These are phyloP conservation scores for Emys orbicularis DNA, from an alignment of 2,797 vertebrate genomes.

Conservation along the genomic window DNA sequence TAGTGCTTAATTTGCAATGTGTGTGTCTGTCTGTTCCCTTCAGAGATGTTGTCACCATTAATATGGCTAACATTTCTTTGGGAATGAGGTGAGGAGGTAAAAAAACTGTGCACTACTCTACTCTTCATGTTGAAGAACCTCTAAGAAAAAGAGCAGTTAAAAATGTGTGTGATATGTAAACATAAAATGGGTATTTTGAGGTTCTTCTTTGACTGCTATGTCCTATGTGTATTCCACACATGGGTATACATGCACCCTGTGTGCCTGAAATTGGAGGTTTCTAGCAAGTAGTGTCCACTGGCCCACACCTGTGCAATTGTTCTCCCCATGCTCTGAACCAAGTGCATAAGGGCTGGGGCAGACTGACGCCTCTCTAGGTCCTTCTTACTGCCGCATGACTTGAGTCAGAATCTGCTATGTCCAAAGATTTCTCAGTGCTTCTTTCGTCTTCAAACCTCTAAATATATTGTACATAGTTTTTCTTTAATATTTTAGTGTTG, in stretches of 20 bases:
- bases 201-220: background rate
- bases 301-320: background rate
- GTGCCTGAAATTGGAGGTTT: background rate
- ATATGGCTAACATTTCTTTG: background rate
- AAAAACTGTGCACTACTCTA: background rate
- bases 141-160: background rate
- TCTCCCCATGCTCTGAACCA: background rate
- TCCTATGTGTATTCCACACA: background rate
- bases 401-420: background rate
- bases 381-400: background rate
- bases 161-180: background rate
- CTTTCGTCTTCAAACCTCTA: background rate
- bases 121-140: background rate
- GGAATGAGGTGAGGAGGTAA: background rate
- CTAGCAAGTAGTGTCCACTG: background rate
- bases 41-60: background rate
- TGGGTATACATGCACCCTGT: background rate
- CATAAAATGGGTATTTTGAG: background rate
- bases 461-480: background rate
- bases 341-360: background rate
- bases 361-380: background rate
- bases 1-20: background rate
- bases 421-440: background rate
- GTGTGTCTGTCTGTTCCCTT: background rate
- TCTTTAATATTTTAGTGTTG: background rate